phyloP scores from a whole-genome alignment of 1,140 invertebrate species.

The Drosophila parabipectinata region DNA sequence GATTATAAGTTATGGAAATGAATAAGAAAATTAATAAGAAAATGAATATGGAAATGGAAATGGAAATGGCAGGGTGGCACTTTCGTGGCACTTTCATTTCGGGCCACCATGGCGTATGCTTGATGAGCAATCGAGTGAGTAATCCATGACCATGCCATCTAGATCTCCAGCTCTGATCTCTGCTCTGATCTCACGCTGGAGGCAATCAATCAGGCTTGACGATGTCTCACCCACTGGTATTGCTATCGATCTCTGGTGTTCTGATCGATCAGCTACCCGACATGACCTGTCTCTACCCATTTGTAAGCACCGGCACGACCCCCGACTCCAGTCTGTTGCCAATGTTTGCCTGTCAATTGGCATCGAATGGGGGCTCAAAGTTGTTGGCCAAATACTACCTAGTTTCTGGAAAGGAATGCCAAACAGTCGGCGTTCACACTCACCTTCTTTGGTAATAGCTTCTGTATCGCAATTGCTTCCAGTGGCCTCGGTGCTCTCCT shows the following conservation, averaged over 20 bases:
- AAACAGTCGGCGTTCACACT: no score
- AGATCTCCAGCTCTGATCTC: not conserved
- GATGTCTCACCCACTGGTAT: constrained; percentile 23
- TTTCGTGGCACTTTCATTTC: constrained; percentile 24
- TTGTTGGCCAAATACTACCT: no score
- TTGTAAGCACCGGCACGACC: no score
- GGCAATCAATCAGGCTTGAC: no score
- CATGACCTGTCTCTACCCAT: constrained; percentile 18
- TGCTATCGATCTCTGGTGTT: not conserved
- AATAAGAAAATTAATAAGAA: not conserved
- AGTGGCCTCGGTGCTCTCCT: constrained; percentile 67
- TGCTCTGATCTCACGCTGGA: not conserved
- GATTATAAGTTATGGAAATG: constrained; percentile 20
- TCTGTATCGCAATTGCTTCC: constrained; percentile 77
- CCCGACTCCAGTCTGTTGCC: no score
- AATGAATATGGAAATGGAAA: no score
- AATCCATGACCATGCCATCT: not conserved
- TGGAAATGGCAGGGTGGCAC: not conserved
- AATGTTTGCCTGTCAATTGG: no score
- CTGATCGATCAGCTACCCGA: constrained; percentile 23
- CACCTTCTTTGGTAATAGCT: constrained; percentile 84
- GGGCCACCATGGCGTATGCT: no score
- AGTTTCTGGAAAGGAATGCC: not conserved
- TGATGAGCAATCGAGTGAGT: not conserved
- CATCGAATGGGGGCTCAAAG: no score